Evolutionary conservation across 2,888 invertebrate genomes (phyloP), one percentile per base, ranked within the genome.

Genomic region (Pseudococcus jackbeardsleyi): DNA sequence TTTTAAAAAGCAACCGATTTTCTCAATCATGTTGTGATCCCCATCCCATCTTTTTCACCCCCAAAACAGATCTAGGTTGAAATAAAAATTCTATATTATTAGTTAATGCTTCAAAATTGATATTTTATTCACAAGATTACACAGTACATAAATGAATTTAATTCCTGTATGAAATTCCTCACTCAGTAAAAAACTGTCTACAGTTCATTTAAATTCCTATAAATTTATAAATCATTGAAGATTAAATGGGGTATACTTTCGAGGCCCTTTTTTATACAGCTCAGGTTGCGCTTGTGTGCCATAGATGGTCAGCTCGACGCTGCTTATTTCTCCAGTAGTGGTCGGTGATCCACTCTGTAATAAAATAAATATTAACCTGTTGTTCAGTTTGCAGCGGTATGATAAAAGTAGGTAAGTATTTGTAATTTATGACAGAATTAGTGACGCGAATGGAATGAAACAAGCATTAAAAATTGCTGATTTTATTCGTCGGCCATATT

Each of bases 281-380:
- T 85, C 33, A 2, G 89, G 89, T 22, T 15, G 15, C 7, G 88
- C 85, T 79, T 82, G 88, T 8, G 89, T 88, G 17, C 89, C 89
- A 12, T 89, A 87, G 39, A 89, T n/a, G 19, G 79, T 68, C n/a
- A 89, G 68, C 3, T 19, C 79, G 9, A 82, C 3, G 0, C 9
- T 11, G 0, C 0, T 11, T 46, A 82, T 42, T 6, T 17, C 15
- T 4, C 79, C 79, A 42, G 0, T 0, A 9, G 0, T 8, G 42
- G 3, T 1, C 7, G 42, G 6, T 42, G 6, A 11, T 82, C 46
- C 17, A 9, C 79, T 82, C 79, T 82, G 46, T 46, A 82, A 82
- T 2, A 8, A 15, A 39, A 54, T 50, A 50, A 33, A 33, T 33
- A 33, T 33, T 3, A n/a, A n/a, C n/a, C n/a, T n/a, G n/a, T n/a